Conservation (phyloP, 2,797 vertebrate genomes). For the Cryptoprocta ferox region DNA sequence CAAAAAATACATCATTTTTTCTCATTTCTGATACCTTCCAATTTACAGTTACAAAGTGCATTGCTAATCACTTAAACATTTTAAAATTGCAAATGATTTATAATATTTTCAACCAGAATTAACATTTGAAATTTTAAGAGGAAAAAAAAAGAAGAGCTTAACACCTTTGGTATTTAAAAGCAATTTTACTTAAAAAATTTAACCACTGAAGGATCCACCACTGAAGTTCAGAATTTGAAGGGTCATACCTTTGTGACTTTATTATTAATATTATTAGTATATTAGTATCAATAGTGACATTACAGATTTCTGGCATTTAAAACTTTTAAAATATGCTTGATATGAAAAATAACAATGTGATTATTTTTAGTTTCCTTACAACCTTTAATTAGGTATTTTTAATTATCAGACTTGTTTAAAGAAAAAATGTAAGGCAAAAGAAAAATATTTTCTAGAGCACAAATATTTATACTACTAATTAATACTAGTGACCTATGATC, state of each 20-base stretch:
- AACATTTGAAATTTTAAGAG: background rate
- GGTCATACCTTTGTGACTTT: background rate
- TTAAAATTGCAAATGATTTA: background rate
- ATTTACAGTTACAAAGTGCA: background rate
- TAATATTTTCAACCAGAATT: background rate
- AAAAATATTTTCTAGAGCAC: background rate
- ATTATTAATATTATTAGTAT: too few species aligned
- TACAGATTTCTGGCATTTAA: background rate
- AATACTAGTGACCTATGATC: background rate
- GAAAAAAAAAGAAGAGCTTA: background rate
- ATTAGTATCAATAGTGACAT: background rate
- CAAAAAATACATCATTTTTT: background rate
- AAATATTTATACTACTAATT: slow-evolving; percentile 5
- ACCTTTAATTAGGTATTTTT: background rate
- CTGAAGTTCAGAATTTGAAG: background rate
- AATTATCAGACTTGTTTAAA: background rate
- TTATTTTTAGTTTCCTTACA: background rate
- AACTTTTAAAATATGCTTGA: background rate
- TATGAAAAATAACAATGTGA: background rate
- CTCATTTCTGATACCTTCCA: background rate
- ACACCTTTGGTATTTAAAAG: background rate
- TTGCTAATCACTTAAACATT: background rate
- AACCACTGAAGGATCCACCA: background rate
- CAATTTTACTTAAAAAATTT: slow-evolving; percentile 24
- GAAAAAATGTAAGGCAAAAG: background rate